Base-by-base conservation (phyloP, 2,888 invertebrate genomes). In the Scaptodrosophila latifasciaeformis region DNA sequence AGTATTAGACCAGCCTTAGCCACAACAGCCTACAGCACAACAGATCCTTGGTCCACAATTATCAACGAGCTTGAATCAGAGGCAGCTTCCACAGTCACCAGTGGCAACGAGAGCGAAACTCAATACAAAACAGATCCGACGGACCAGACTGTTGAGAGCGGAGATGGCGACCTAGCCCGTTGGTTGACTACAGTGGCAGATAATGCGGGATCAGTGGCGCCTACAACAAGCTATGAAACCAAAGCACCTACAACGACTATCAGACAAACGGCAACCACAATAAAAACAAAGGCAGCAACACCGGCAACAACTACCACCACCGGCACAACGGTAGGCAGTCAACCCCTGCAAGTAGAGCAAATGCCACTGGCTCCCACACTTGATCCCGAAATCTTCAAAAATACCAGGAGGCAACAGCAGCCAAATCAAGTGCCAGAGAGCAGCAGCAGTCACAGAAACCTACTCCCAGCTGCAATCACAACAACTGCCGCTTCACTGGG, bases 191-290 rank as follows among this genome's bases (percentile, higher is more conserved):
- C n/a, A n/a, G n/a, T n/a, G n/a, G n/a, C n/a, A n/a, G n/a, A n/a
- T n/a, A n/a, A n/a, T n/a, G 51, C 62, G 49, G 53, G 48, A 34
- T 15, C 53, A 47, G 21, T 42, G 13, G 49, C 34, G 59, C 54
- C 53, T 47, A 54, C 49, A 57, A 61, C 50, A 40, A 57, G 54
- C 64, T 65, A 64, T 58, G 71, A 78, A 70, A 72, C 74, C 77
- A 81, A 63, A 82, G 78, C 60, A 82, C n/a, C n/a, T n/a, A 70
- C 67, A 60, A 40, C 49, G 15, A 34, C 47, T 62, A 55, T 53
- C 65, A 61, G 54, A 56, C 34, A 34, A 55, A 53, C 45, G 54
- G 57, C 40, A 49, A 54, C 53, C 44, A 46, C 48, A 59, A 49
- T 48, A 45, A 40, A 48, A 30, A 44, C 24, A 61, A 50, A 18